Evolutionary conservation across 2,888 invertebrate species (phyloP), one percentile per base, ranked within the genome.

Genomic region (Hermaeophaga mercurialis): DNA sequence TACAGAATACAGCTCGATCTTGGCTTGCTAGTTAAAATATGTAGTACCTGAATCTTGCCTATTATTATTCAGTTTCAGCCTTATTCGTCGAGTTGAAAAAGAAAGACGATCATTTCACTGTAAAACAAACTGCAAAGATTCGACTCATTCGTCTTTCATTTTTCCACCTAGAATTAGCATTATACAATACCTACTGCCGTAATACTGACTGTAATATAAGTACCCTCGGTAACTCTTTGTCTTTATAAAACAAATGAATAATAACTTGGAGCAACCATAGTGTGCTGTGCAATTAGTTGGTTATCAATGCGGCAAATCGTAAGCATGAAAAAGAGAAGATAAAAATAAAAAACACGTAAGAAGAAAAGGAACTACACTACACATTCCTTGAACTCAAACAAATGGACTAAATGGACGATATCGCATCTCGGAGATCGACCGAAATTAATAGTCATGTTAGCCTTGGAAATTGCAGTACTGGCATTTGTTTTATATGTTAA

Each of bases 271-370:
- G 11, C 33, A 46, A 17, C 19, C 24, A 12, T 12, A 33, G 26
- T 43, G 43, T 19, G 52, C 33, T 43, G 43, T 33, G 28, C 52
- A 52, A 52, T 52, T 52, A 52, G 52, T 43, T 24, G 9, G 3
- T 34, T 52, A 52, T 52, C 52, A 43, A 33, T 28, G 52, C 52
- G 43, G 52, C 17, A 15, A 52, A 52, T 39, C 43, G 28, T 41
- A 49, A 19, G 31, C 15, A 12, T 9, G 43, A 52, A 43, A 50
- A 43, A 43, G 34, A 18, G 14, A 11, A 2, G 12, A 24, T 2
- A 24, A 24, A 14, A 34, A 36, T 17, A 36, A 36, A 15, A 36
- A 36, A 36, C 15, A 36, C 7, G 9, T 17, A 36, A 34, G 14
- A 2, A 14, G 14, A 7, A 36, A 17, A 17, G 12, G 36, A 36